Base-by-base conservation (phyloP, 1,140 invertebrate genomes). In the Pseudomyrmex pallidus region DNA sequence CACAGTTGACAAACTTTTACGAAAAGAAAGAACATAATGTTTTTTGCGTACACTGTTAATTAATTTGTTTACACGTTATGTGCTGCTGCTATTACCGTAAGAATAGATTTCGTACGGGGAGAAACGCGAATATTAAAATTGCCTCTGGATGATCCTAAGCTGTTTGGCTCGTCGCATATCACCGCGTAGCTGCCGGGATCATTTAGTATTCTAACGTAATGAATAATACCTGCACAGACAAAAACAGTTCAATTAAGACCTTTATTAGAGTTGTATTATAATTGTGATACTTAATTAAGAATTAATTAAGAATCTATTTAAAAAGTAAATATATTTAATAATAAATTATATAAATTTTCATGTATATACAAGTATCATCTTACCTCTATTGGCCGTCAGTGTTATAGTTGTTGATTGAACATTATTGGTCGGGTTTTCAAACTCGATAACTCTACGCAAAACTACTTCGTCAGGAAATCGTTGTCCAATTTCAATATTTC, bases 151-250 rank as follows among this genome's bases (percentile, higher is more conserved):
- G 77, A 84, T 74, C 93, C 93, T 2, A 93, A 84, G 5, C 72
- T 91, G 61, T 88, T 87, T 0, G 90, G 85, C n/a, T 91, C 89
- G 22, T 91, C 91, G 50, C 93, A 94, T 3, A 87, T 89, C 1
- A 94, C 93, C 0, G 90, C 93, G 13, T 89, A 91, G 54, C 93
- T 94, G 4, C 92, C 91, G 1, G 25, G 84, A 20, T 90, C 84
- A 80, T 94, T 94, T 20, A 82, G 25, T 0, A 89, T 84, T 20
- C 89, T 92, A 5, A 93, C 25, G 44, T 91, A 93, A 82, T 94
- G 92, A 35, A 94, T 86, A 22, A 68, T 74, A 59, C 93, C 93
- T 94, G 66, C 2, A 73, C 25, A 85, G 64, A 74, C 12, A 74
- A 57, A 5, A 80, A 35, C 35, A 35, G 0, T 5, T 35, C 35